Base-by-base conservation (phyloP, 2,797 vertebrate species). In the Antennarius maculatus region DNA sequence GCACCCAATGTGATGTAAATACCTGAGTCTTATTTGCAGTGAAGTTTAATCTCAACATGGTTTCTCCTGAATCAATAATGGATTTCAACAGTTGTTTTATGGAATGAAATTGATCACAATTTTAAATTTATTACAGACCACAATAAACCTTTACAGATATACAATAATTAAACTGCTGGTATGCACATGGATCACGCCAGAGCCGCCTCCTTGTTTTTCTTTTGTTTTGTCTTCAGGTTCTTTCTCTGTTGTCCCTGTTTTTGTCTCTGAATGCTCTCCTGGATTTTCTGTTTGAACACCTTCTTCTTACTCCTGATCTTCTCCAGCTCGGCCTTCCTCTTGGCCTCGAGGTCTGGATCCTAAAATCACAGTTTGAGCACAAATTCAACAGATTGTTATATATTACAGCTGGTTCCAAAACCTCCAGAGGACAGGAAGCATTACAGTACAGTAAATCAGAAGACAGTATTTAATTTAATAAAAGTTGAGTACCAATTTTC, bases 331-430 rank as follows among this genome's bases (percentile, higher is more conserved):
- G 94, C 95, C 52, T 88, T 96, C 76, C 95, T 93, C 60, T 94
- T 96, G 3, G 93, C 94, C 88, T 98, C 95, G 78, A 97, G 67
- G 12, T 98, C 97, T 0, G 97, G 97, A 78, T 99, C 96, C 97
- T 99, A 86, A 18, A 78, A 84, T 0, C 0, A 11, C 8, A 53
- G 14, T 8, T 34, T 9, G n/a, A 54, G 34, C 47, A 58, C 18
- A 54, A 15, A 43, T 62, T 0, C 15, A 52, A 29, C 12, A 37
- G 23, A 10, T 41, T n/a, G n/a, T n/a, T n/a, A n/a, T 14, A 43
- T 13, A 43, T 43, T 43, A 15, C 12, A 14, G 42, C 42, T 6
- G 3, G 42, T 43, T 43, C 5, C 14, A 43, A 43, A 43, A 1
- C 12, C 42, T 43, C 42, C 13, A 15, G 2, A 43, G 42, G 42